Conservation (phyloP, 2,113 vertebrate genomes). For the Pterocles orientalis region DNA sequence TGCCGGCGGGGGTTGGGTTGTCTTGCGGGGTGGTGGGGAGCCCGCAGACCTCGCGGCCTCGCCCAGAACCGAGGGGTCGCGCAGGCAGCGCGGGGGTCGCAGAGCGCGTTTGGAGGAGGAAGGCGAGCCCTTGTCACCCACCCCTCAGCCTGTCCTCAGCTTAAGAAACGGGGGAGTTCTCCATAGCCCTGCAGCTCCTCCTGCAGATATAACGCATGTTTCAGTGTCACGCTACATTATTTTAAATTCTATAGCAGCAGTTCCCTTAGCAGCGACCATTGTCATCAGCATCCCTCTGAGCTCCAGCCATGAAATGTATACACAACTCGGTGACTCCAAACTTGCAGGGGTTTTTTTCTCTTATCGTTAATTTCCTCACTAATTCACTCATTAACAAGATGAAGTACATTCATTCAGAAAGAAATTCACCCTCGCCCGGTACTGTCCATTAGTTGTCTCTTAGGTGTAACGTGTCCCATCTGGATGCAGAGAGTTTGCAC, state of each 20-base stretch:
- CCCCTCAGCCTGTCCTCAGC: accelerated
- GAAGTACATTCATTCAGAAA: not conserved
- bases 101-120: not conserved
- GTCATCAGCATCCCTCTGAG: not conserved
- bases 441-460: not conserved
- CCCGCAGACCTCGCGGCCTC: accelerated
- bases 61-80: accelerated
- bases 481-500: not conserved
- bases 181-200: not conserved
- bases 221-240: accelerated
- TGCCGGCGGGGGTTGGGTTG: not conserved
- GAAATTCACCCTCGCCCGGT: not conserved
- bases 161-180: accelerated
- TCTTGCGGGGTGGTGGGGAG: too few relatives aligned
- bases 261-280: not conserved
- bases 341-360: not conserved
- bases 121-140: accelerated
- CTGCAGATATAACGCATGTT: accelerated
- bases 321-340: not conserved
- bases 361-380: not conserved
- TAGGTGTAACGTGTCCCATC: not conserved
- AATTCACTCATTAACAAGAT: not conserved
- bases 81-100: accelerated
- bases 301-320: not conserved
- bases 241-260: not conserved